Evolutionary conservation across 2,888 invertebrate genomes (phyloP).

Genomic region (Pristionchus entomophagus): DNA sequence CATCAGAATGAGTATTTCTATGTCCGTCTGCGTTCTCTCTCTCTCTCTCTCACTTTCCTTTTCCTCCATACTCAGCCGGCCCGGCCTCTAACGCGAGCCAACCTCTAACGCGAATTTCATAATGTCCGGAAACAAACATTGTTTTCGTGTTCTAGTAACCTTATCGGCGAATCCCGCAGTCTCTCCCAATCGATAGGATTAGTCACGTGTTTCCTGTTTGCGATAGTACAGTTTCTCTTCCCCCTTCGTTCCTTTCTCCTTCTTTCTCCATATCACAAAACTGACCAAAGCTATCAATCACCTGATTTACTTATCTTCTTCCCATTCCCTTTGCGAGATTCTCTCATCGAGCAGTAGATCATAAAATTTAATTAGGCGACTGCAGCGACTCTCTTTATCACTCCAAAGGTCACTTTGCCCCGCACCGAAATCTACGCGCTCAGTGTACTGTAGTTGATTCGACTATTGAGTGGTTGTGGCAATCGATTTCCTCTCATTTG

Average conservation of each 20-base stretch:
- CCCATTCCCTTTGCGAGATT: neutral
- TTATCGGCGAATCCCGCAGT: neutral
- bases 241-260: neutral
- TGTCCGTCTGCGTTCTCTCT: neutral
- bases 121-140: neutral
- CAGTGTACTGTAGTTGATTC: neutral
- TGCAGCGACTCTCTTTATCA: neutral
- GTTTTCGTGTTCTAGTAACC: neutral
- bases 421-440: neutral
- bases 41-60: neutral
- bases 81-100: neutral
- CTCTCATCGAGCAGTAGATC: neutral
- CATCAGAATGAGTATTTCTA: slow-evolving; percentile 39
- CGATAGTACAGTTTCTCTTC: neutral
- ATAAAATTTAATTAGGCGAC: neutral
- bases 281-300: slow-evolving; percentile 28
- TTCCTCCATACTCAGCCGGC: neutral
- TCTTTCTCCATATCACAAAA: neutral
- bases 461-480: neutral
- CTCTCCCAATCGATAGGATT: neutral
- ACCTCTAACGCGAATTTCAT: neutral
- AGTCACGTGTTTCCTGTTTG: neutral
- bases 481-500: neutral
- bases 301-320: neutral
- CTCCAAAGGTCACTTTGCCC: neutral